These are phyloP conservation scores for Hemistola chrysoprasaria DNA, from an alignment of 2,888 invertebrate genomes.

Conservation along the genomic window DNA sequence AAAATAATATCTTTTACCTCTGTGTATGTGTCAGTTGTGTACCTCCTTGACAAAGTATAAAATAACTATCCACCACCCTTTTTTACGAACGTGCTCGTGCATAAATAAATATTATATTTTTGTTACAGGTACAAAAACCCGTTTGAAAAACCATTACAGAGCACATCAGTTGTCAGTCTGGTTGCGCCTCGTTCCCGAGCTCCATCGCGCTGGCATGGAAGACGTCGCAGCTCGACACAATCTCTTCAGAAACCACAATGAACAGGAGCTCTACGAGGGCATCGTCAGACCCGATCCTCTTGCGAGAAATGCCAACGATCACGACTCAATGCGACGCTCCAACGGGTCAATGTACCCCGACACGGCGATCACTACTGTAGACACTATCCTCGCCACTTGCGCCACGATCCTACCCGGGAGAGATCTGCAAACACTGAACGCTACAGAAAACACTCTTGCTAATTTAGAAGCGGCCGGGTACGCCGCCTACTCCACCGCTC, in stretches of 20 bases:
- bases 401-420: conserved; percentile 83
- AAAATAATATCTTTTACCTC: no score
- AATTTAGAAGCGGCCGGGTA: conserved; percentile 91
- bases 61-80: no score
- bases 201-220: conserved; percentile 94
- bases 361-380: conserved; percentile 86
- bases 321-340: conserved; percentile 82
- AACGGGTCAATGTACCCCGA: conserved; percentile 78
- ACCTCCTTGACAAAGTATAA: no score
- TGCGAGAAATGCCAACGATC: conserved; percentile 83
- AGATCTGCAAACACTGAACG: conserved; percentile 74
- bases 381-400: conserved; percentile 87
- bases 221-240: conserved; percentile 94
- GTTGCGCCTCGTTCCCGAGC: conserved; percentile 95
- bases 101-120: neutral
- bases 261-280: conserved; percentile 94
- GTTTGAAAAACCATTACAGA: conserved; percentile 95
- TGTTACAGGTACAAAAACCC: conserved; percentile 92
- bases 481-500: conserved; percentile 88
- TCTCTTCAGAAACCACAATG: conserved; percentile 93
- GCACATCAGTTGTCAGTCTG: conserved; percentile 97
- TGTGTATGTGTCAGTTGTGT: no score
- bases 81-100: no score
- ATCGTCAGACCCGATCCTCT: conserved; percentile 93
- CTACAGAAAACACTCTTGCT: conserved; percentile 88